phyloP scores from a whole-genome alignment of 2,797 vertebrate genomes.

The Tenualosa ilisha region DNA sequence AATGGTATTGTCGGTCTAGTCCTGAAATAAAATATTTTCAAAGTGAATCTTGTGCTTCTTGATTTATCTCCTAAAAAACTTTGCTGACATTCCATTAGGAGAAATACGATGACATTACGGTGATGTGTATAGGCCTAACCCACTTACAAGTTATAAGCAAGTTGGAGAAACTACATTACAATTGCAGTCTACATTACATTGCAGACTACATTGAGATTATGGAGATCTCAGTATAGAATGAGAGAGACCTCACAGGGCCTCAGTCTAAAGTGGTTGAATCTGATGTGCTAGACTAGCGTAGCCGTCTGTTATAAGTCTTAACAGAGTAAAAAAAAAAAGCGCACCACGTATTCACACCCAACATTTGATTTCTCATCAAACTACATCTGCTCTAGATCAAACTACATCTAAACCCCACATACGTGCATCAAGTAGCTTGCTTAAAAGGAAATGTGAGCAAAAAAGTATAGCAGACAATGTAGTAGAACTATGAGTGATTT shows the following conservation, averaged over 20 bases:
- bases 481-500: too few species aligned
- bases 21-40: constrained; percentile 97
- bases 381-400: background rate
- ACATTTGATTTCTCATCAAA: background rate
- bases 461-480: too few species aligned
- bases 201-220: too few species aligned
- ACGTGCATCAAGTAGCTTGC: background rate
- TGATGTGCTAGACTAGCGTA: too few species aligned
- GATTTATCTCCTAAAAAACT: background rate
- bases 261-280: too few species aligned
- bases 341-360: background rate
- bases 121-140: background rate
- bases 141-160: background rate
- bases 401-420: background rate
- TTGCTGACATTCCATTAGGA: background rate
- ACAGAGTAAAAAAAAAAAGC: too few species aligned
- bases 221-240: too few species aligned
- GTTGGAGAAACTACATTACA: background rate
- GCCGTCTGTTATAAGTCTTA: too few species aligned
- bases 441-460: too few species aligned
- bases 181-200: too few species aligned
- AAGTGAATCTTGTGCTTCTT: constrained; percentile 73
- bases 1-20: constrained; percentile 92
- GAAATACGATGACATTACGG: background rate
- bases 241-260: too few species aligned